These are phyloP conservation scores for Oscheius onirici DNA, from an alignment of 2,888 invertebrate genomes.

Conservation along the genomic window DNA sequence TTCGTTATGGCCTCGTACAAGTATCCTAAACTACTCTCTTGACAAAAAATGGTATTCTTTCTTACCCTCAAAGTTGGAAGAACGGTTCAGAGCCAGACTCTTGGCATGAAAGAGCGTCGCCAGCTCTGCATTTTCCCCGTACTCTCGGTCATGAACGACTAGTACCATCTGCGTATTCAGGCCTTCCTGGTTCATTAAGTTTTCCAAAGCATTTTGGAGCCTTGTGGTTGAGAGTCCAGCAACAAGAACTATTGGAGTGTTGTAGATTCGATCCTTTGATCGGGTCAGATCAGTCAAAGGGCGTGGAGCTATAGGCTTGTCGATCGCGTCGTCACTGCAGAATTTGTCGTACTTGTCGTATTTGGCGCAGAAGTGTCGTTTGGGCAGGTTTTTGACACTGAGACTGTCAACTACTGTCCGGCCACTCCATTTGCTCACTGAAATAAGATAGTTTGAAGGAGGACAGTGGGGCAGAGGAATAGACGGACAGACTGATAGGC, in stretches of 20 bases:
- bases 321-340: slow-evolving; percentile 71
- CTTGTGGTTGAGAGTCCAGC: slow-evolving; percentile 73
- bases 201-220: slow-evolving; percentile 74
- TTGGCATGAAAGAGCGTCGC: slow-evolving; percentile 73
- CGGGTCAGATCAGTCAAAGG: slow-evolving; percentile 71
- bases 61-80: slow-evolving; percentile 46
- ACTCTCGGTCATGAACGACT: slow-evolving; percentile 72
- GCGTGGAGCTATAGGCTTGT: slow-evolving; percentile 72
- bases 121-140: slow-evolving; percentile 72
- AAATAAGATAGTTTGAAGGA: too few species aligned
- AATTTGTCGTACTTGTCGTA: slow-evolving; percentile 74
- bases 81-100: slow-evolving; percentile 69
- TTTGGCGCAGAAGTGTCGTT: slow-evolving; percentile 73
- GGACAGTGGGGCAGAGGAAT: too few species aligned
- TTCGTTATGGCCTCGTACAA: slow-evolving; percentile 39
- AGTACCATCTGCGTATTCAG: slow-evolving; percentile 74
- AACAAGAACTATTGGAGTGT: slow-evolving; percentile 74
- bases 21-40: slow-evolving; percentile 39
- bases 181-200: slow-evolving; percentile 75
- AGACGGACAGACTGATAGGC: too few species aligned
- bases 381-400: slow-evolving; percentile 71
- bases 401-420: slow-evolving; percentile 6
- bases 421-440: slow-evolving; percentile 48
- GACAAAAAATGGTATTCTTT: neutral
- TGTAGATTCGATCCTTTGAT: slow-evolving; percentile 72